Base-by-base conservation (phyloP, 2,113 vertebrate species). In the Galeopterus variegatus region DNA sequence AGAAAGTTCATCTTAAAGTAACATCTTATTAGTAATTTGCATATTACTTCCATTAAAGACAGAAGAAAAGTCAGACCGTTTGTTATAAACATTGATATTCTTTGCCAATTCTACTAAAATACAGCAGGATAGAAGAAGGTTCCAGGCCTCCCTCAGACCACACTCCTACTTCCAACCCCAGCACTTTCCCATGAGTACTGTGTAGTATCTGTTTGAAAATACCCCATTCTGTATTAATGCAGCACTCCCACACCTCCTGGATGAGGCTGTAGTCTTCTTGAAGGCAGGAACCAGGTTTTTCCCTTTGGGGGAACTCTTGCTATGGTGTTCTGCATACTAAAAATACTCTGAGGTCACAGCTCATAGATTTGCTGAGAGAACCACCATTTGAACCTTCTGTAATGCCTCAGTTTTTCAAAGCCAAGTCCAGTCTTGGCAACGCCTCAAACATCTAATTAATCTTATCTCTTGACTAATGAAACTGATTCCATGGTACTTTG, bases 401-500 rank as follows among this genome's bases (percentile, higher is more conserved):
- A 48, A 31, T 31, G 62, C 62, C 45, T 76, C 89, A 11, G 67
- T 33, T 90, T 94, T 92, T 83, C 97, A 95, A 95, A 93, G 76
- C 69, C 93, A 85, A 75, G 50, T 64, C 67, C 81, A 67, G 45
- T 69, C 31, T 85, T 76, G 33, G 3, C 54, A 88, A 88, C 77
- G 79, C 93, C 64, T 93, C 56, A 60, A 81, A 92, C 83, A 65
- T 83, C 83, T 90, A 76, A 97, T 95, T 96, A 89, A 94, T 95
- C 98, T 97, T 97, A 98, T 96, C 97, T 97, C 79, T 73, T 45
- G 70, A 64, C 89, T 95, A 98, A 97, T 97, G 96, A 97, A 98
- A 95, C 73, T 41, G 95, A 96, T 93, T 96, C 87, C 86, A 92
- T 1, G 50, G 96, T 24, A 65, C 96, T 97, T 88, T 92, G 95